Conservation (phyloP, 2,797 vertebrate genomes). For the Smutsia gigantea region DNA sequence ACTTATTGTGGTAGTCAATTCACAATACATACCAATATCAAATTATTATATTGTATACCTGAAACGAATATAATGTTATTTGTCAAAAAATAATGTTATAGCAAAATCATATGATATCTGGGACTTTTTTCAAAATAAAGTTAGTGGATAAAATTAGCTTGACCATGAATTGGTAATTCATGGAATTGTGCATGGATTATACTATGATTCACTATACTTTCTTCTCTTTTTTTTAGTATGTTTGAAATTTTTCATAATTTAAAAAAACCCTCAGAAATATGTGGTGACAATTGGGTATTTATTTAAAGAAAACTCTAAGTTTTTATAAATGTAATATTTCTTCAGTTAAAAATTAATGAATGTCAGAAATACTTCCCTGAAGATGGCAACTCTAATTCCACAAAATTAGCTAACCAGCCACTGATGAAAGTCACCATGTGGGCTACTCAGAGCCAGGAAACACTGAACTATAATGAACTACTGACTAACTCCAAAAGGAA, state of each 20-base stretch:
- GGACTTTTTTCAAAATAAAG: constrained; percentile 44
- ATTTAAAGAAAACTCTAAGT: background rate
- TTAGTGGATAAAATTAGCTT: background rate
- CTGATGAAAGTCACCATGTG: constrained; percentile 25
- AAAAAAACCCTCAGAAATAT: background rate
- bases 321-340: background rate
- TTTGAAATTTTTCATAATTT: background rate
- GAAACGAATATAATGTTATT: background rate
- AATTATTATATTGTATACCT: background rate
- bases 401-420: constrained; percentile 55
- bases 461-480: constrained; percentile 35
- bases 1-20: background rate
- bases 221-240: constrained; percentile 25
- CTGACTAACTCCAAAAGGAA: constrained; percentile 19
- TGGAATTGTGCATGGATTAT: background rate
- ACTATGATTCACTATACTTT: background rate
- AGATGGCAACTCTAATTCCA: constrained; percentile 32
- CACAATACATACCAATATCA: background rate
- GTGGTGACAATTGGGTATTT: background rate
- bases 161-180: background rate
- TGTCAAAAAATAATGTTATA: background rate
- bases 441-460: constrained; percentile 31
- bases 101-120: background rate
- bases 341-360: constrained; percentile 56
- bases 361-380: constrained; percentile 33